Conservation (phyloP, 2,888 invertebrate species). For the Trissolcus brochymenae region DNA sequence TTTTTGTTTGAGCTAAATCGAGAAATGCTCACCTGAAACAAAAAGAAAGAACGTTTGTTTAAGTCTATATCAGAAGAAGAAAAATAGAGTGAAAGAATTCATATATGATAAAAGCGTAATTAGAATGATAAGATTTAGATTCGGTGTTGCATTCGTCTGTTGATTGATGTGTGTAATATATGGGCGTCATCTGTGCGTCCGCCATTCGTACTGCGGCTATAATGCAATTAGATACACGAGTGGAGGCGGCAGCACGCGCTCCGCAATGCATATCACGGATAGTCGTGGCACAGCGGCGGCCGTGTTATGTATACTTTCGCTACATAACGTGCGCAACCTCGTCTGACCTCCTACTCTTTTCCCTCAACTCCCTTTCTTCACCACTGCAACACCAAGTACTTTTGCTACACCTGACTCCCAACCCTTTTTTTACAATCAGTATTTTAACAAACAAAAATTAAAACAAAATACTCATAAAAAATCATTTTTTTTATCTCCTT, state of each 20-base stretch:
- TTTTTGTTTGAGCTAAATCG: too few relatives aligned
- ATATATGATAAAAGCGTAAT: too few relatives aligned
- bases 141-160: constrained; percentile 17
- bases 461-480: too few relatives aligned
- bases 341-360: constrained; percentile 66
- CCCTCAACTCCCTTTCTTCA: constrained; percentile 52
- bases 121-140: too few relatives aligned
- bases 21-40: constrained; percentile 24
- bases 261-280: constrained; percentile 63
- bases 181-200: constrained; percentile 65
- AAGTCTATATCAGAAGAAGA: too few relatives aligned
- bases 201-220: constrained; percentile 62
- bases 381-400: constrained; percentile 55
- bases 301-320: constrained; percentile 67
- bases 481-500: too few relatives aligned
- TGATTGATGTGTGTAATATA: constrained; percentile 59
- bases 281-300: constrained; percentile 53
- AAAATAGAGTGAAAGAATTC: too few relatives aligned
- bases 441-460: neutral
- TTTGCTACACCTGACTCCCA: constrained; percentile 34
- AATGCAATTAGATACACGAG: constrained; percentile 69
- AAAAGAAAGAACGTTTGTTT: neutral
- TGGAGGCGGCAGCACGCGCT: constrained; percentile 69
- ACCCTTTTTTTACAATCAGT: neutral
- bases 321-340: constrained; percentile 66